phyloP scores from a whole-genome alignment of 2,888 invertebrate genomes.

The Dicycla oo region DNA sequence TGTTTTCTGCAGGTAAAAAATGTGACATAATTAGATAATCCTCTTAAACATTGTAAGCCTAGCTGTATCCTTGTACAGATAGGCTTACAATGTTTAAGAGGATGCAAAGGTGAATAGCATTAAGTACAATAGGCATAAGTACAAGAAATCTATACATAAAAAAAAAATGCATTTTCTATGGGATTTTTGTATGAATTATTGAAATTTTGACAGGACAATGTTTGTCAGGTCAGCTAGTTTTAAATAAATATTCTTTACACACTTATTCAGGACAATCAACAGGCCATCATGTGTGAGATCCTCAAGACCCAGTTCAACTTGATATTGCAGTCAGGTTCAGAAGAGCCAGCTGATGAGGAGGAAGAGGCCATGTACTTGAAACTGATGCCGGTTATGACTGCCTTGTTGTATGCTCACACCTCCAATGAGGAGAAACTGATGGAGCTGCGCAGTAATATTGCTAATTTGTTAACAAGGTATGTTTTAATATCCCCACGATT shows the following conservation, averaged over 20 bases:
- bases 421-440: slow-evolving; percentile 91
- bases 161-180: too few species aligned
- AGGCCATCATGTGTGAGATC: slow-evolving; percentile 93
- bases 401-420: slow-evolving; percentile 92
- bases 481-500: not conserved
- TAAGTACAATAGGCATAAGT: not conserved
- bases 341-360: slow-evolving; percentile 89
- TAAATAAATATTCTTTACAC: not conserved
- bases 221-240: too few species aligned
- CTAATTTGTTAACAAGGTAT: slow-evolving; percentile 94
- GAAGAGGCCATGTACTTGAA: slow-evolving; percentile 93
- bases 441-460: slow-evolving; percentile 94
- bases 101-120: not conserved
- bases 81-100: not conserved
- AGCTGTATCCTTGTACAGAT: too few species aligned
- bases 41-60: not conserved
- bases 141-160: not conserved
- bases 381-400: slow-evolving; percentile 93
- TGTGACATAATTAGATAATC: not conserved
- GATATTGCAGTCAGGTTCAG: slow-evolving; percentile 88
- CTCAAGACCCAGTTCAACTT: slow-evolving; percentile 95
- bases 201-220: too few species aligned
- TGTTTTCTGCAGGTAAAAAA: slow-evolving; percentile 77
- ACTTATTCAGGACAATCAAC: slow-evolving; percentile 88
- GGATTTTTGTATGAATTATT: too few species aligned